Evolutionary conservation across 2,113 vertebrate species (phyloP).

Genomic region (Phrynocephalus versicolor): DNA sequence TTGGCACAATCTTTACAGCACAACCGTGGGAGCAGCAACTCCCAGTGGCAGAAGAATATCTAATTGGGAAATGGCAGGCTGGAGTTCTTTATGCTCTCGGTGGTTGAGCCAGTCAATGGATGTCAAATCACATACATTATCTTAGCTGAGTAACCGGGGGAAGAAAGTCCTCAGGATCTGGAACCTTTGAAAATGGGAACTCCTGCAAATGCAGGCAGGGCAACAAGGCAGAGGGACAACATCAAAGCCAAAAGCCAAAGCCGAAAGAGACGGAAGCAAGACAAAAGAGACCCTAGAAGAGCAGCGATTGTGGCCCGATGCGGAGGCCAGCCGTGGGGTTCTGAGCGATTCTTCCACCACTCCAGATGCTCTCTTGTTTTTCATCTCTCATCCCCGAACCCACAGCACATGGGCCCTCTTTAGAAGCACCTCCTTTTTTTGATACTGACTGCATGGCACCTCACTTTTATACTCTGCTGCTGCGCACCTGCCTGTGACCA

Average conservation of each 20-base stretch:
- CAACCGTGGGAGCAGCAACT: background rate
- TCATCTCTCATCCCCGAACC: background rate
- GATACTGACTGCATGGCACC: background rate
- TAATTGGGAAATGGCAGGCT: background rate
- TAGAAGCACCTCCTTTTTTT: background rate
- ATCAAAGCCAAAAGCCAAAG: constrained; percentile 11
- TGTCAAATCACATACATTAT: background rate
- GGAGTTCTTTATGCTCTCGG: background rate
- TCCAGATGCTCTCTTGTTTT: background rate
- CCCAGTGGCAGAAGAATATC: background rate
- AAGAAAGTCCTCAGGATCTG: background rate
- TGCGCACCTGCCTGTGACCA: background rate
- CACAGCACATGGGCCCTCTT: background rate
- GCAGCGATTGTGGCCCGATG: background rate
- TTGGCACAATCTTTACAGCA: background rate
- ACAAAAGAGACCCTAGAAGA: background rate
- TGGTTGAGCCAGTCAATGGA: background rate
- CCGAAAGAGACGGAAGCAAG: background rate
- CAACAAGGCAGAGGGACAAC: background rate
- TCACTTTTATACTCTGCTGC: background rate
- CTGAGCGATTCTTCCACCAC: background rate
- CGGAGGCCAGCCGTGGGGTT: background rate
- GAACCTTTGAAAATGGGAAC: background rate
- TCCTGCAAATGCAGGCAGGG: background rate
- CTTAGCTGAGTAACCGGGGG: background rate